A percentile compares a stretch with the other conserved stretches of the same genome.
These are phyloP conservation scores for Poecile atricapillus DNA, from an alignment of 2,113 vertebrate species.

Conservation along the genomic window DNA sequence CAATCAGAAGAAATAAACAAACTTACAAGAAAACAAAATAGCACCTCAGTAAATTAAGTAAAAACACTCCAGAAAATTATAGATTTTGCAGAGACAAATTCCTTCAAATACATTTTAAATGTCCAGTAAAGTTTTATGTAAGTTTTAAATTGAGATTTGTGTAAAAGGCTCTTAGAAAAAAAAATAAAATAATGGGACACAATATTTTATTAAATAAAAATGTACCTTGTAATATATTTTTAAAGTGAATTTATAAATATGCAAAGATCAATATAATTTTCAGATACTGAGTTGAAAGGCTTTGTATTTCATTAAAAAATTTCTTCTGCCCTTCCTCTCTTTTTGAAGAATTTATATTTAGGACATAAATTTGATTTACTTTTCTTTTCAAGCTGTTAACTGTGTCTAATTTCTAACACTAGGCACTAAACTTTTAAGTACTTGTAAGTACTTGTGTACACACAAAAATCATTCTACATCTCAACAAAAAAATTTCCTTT, in stretches of 20 bases:
- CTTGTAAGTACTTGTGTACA: not conserved
- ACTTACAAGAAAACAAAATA: not conserved
- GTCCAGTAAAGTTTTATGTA: not conserved
- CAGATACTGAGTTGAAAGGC: not conserved
- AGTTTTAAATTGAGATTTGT: not conserved
- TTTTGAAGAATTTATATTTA: not conserved
- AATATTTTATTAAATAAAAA: not conserved
- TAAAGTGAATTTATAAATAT: not conserved
- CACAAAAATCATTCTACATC: not conserved
- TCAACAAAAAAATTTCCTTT: not conserved
- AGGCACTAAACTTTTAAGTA: not conserved
- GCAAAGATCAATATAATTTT: not conserved
- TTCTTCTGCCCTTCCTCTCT: not conserved
- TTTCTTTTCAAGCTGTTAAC: not conserved
- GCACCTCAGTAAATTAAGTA: not conserved
- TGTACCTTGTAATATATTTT: not conserved
- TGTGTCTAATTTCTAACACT: not conserved
- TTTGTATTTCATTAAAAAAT: not conserved
- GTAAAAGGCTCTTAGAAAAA: not conserved
- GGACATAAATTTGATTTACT: not conserved
- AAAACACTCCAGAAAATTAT: not conserved
- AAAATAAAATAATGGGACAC: accelerated
- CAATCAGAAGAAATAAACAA: not conserved
- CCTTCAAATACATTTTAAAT: not conserved
- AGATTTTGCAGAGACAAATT: not conserved